Percentiles rank a stretch among this genome's conserved stretches.
Evolutionary conservation across 2,797 vertebrate genomes (phyloP).

Genomic region (Acropternis orthonyx): DNA sequence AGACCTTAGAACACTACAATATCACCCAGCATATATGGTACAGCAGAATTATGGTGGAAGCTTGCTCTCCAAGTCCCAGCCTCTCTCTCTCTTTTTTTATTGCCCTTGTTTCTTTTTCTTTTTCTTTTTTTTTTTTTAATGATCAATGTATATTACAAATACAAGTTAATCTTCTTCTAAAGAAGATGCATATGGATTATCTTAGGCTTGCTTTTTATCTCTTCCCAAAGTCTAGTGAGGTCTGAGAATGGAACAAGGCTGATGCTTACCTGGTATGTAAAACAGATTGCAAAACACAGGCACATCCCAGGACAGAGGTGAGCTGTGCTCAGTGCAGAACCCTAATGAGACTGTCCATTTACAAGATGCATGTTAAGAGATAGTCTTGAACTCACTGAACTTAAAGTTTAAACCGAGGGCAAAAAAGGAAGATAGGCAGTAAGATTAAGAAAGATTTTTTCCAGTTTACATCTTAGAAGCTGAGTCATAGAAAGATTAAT

Average conservation of each 20-base stretch:
- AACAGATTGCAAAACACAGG: neutral
- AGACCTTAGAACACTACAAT: neutral
- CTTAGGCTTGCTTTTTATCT: neutral
- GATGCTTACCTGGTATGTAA: neutral
- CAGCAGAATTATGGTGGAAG: neutral
- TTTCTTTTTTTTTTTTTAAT: neutral
- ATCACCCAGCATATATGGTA: neutral
- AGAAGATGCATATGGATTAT: neutral
- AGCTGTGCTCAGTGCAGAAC: neutral
- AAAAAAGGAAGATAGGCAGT: neutral
- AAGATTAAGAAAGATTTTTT: constrained; percentile 2
- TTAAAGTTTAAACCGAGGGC: neutral
- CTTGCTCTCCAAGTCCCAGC: neutral
- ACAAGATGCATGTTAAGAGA: neutral
- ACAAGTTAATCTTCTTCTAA: neutral
- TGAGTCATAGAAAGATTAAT: constrained; percentile 32
- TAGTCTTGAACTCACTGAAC: neutral
- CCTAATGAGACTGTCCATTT: neutral
- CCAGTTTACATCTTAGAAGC: constrained; percentile 9
- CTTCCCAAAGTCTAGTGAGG: neutral
- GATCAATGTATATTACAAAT: neutral
- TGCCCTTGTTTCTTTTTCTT: neutral
- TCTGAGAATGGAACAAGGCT: neutral
- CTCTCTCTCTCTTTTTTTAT: neutral
- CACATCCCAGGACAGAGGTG: neutral